Conservation (phyloP, 2,113 vertebrate species). For the Oncorhynchus nerka region DNA sequence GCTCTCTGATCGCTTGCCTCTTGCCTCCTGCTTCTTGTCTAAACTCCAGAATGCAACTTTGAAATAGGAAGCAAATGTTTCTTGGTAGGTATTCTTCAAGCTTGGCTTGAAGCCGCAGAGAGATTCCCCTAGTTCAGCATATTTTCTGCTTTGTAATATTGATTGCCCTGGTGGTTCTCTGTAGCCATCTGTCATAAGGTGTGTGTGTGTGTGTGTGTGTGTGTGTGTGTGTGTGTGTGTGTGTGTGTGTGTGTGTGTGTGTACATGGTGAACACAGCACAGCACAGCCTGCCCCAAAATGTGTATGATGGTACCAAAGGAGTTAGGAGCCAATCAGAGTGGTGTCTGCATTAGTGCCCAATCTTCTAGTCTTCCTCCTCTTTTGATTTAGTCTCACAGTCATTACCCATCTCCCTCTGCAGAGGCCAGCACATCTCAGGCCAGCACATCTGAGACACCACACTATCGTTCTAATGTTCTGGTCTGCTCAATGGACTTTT, state of each 20-base stretch:
- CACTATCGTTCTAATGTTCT: no score
- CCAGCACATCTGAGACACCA: slow-evolving; percentile 7
- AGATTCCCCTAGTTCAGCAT: slow-evolving; percentile 27
- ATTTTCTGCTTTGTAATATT: slow-evolving; percentile 31
- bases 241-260: slow-evolving; percentile 12
- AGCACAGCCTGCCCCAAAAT: slow-evolving; percentile 9
- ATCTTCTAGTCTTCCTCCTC: neutral
- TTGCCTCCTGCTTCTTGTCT: neutral
- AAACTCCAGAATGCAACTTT: neutral
- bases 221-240: slow-evolving; percentile 10
- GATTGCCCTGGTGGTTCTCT: slow-evolving; percentile 44
- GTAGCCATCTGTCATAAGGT: slow-evolving; percentile 53
- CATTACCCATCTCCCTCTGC: slow-evolving; percentile 25
- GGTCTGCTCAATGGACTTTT: no score
- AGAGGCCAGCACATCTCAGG: slow-evolving; percentile 18
- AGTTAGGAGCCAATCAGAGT: slow-evolving; percentile 38
- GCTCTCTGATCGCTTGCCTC: slow-evolving; percentile 3
- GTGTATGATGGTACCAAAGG: slow-evolving; percentile 38
- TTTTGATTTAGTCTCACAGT: slow-evolving; percentile 40
- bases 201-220: neutral
- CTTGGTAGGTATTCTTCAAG: neutral
- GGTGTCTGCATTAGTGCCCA: slow-evolving; percentile 37
- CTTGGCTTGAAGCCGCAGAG: neutral
- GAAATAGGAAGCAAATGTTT: neutral
- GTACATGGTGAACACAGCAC: no score